Conservation (phyloP, 2,797 vertebrate species). For the Octomys mimax region DNA sequence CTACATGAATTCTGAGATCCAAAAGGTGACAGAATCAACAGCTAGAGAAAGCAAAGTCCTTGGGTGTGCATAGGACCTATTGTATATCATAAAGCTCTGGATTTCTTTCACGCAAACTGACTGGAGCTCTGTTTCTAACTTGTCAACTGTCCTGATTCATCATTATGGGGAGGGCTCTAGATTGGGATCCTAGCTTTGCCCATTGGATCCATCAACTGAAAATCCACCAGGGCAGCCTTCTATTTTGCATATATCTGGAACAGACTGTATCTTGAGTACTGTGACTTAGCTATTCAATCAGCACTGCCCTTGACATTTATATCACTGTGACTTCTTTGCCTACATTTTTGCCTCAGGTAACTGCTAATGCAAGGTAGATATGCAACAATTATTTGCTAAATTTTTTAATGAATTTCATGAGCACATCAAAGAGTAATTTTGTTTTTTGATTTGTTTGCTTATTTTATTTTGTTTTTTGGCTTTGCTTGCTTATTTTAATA, state of each 20-base stretch:
- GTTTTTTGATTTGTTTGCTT: not conserved
- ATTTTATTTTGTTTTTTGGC: too few relatives aligned
- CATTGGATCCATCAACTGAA: not conserved
- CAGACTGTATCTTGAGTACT: not conserved
- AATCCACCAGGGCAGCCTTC: not conserved
- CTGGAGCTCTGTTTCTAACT: not conserved
- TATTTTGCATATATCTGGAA: not conserved
- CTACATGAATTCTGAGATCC: not conserved
- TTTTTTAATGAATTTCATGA: constrained; percentile 52
- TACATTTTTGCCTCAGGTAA: constrained; percentile 48
- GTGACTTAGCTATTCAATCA: constrained; percentile 38
- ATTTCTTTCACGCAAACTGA: not conserved
- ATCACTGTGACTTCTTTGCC: constrained; percentile 39
- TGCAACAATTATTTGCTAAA: constrained; percentile 47
- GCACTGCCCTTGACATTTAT: constrained; percentile 74
- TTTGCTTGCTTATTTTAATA: constrained; percentile 51
- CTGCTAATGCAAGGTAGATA: constrained; percentile 8
- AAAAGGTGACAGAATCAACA: not conserved
- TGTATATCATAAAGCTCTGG: not conserved
- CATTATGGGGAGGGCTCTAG: not conserved
- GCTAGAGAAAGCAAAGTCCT: not conserved
- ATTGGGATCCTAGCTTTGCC: not conserved
- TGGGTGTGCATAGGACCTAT: not conserved
- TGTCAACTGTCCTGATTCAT: not conserved
- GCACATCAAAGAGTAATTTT: not conserved